These are phyloP conservation scores for Acanthis flammea DNA, from an alignment of 2,797 vertebrate species.

Conservation along the genomic window DNA sequence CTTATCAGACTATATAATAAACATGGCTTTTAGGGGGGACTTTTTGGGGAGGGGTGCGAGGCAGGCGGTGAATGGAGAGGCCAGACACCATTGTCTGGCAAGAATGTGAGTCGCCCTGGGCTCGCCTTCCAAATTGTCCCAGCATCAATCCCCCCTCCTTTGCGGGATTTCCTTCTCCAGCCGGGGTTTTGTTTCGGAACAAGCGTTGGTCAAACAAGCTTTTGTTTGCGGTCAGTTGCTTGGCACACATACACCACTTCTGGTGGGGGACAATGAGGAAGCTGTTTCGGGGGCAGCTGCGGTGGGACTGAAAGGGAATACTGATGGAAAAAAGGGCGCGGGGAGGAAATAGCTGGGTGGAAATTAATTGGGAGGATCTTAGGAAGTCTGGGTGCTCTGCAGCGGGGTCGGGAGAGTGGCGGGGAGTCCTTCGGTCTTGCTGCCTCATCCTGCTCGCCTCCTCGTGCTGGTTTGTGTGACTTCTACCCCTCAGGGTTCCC, in stretches of 20 bases:
- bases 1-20: slow-evolving; percentile 48
- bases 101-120: slow-evolving; percentile 59
- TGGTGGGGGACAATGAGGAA: slow-evolving; percentile 77
- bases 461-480: neutral
- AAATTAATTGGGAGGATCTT: slow-evolving; percentile 24
- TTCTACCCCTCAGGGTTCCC: neutral
- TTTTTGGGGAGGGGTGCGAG: slow-evolving; percentile 2
- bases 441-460: rapidly evolving
- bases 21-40: slow-evolving; percentile 4
- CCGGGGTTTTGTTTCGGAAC: slow-evolving; percentile 81
- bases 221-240: slow-evolving; percentile 84
- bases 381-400: neutral
- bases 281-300: slow-evolving; percentile 72
- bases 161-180: slow-evolving; percentile 78
- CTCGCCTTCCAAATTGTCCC: slow-evolving; percentile 71
- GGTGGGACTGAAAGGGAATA: slow-evolving; percentile 67
- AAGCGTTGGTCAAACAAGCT: slow-evolving; percentile 86
- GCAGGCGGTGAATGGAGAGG: slow-evolving; percentile 60
- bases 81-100: slow-evolving; percentile 68
- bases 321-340: slow-evolving; percentile 49
- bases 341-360: slow-evolving; percentile 25
- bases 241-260: slow-evolving; percentile 75
- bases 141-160: slow-evolving; percentile 71
- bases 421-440: neutral
- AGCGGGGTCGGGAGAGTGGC: neutral